phyloP scores from a whole-genome alignment of 2,797 vertebrate species.

The Manis crassicaudata region DNA sequence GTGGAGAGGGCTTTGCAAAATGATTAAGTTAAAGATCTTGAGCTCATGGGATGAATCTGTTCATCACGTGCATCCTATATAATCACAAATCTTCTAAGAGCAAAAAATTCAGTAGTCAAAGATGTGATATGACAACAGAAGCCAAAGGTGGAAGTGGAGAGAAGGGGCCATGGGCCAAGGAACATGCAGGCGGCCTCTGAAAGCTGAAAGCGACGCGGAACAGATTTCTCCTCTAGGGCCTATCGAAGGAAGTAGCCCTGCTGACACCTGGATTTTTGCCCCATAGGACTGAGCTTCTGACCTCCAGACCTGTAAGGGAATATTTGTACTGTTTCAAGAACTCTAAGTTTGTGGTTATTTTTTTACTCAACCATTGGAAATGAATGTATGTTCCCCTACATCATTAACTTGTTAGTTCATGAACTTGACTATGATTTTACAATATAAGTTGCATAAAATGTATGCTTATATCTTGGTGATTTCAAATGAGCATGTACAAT shows the following conservation, averaged over 20 bases:
- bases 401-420: neutral
- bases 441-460: neutral
- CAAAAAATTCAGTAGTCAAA: neutral
- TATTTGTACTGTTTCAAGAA: neutral
- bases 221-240: neutral
- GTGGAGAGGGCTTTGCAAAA: neutral
- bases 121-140: neutral
- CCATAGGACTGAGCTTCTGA: neutral
- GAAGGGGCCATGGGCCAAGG: neutral
- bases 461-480: neutral
- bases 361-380: neutral
- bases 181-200: too few relatives aligned
- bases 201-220: neutral
- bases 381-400: too few relatives aligned
- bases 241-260: neutral
- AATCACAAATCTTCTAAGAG: neutral
- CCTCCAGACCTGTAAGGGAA: neutral
- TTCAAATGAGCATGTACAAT: conserved; percentile 22
- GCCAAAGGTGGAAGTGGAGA: neutral
- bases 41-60: neutral
- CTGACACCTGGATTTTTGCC: neutral
- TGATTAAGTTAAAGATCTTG: neutral
- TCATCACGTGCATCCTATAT: neutral
- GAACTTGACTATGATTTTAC: neutral
- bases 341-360: neutral